phyloP scores from a whole-genome alignment of 2,888 invertebrate genomes.

The Drosophila anomelani region DNA sequence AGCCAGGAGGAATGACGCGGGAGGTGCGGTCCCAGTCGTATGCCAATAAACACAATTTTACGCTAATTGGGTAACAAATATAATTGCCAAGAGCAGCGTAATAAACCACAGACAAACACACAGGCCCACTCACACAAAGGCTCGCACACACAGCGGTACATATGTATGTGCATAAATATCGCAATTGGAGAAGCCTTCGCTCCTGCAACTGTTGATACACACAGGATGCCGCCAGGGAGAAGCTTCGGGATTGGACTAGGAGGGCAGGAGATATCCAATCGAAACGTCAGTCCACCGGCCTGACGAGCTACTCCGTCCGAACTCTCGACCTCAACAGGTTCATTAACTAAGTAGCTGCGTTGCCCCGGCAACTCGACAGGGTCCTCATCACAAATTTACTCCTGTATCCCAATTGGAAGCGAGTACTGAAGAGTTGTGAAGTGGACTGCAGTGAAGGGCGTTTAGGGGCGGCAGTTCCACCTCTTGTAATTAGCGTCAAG shows the following conservation, averaged over 20 bases:
- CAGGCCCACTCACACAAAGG: slow-evolving; percentile 38
- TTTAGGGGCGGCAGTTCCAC: slow-evolving; percentile 18
- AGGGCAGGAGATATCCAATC: slow-evolving; percentile 25
- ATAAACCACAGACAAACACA: slow-evolving; percentile 71
- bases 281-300: slow-evolving; percentile 42
- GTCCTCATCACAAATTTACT: slow-evolving; percentile 23
- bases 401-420: slow-evolving; percentile 12
- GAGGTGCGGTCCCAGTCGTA: slow-evolving; percentile 47
- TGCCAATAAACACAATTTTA: slow-evolving; percentile 82
- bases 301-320: slow-evolving; percentile 29
- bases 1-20: neutral
- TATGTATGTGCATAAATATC: slow-evolving; percentile 48
- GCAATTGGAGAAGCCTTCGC: slow-evolving; percentile 52
- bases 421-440: slow-evolving; percentile 12
- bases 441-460: slow-evolving; percentile 11
- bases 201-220: slow-evolving; percentile 53
- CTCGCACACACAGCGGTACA: slow-evolving; percentile 34
- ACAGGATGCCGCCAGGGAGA: neutral
- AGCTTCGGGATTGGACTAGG: neutral
- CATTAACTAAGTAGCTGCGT: slow-evolving; percentile 72
- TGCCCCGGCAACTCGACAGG: slow-evolving; percentile 61
- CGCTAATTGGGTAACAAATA: slow-evolving; percentile 83
- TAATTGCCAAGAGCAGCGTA: slow-evolving; percentile 82
- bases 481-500: slow-evolving; percentile 65
- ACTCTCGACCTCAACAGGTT: slow-evolving; percentile 74